Evolutionary conservation across 53 echinoderm and acorn worm genomes (phyloP).

Genomic region (Paelopatides confundens): DNA sequence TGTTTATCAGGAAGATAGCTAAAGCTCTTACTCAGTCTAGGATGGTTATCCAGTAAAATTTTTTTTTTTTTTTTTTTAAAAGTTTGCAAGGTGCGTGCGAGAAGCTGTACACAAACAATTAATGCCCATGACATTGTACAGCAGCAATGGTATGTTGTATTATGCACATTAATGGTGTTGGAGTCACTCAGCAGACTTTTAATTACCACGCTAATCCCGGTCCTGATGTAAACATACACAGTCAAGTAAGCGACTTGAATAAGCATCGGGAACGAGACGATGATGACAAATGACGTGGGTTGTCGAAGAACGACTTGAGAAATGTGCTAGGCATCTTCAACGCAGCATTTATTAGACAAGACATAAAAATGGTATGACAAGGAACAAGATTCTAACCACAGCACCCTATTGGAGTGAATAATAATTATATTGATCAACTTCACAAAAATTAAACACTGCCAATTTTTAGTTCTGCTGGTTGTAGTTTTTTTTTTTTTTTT

Average conservation of each 20-base stretch:
- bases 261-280: background rate
- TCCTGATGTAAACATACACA: constrained; percentile 31
- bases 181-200: constrained; percentile 43
- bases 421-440: too few species aligned
- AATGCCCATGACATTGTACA: constrained; percentile 31
- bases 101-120: constrained; percentile 17
- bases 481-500: too few species aligned
- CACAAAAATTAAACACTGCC: too few species aligned
- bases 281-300: constrained; percentile 16
- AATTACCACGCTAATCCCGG: constrained; percentile 35
- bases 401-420: too few species aligned
- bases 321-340: constrained; percentile 11
- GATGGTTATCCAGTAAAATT: too few species aligned
- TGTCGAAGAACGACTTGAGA: background rate
- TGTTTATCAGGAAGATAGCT: too few species aligned
- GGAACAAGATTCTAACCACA: too few species aligned
- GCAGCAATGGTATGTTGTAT: constrained; percentile 8
- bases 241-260: background rate
- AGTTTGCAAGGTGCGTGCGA: background rate
- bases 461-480: too few species aligned
- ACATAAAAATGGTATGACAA: too few species aligned
- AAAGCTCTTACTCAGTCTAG: too few species aligned
- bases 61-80: background rate
- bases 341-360: constrained; percentile 10
- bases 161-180: constrained; percentile 26